A percentile compares a stretch with the other conserved stretches of the same genome.
These are phyloP conservation scores for Melanotaenia parkinsoni DNA, from an alignment of 2,797 vertebrate genomes.

Conservation along the genomic window DNA sequence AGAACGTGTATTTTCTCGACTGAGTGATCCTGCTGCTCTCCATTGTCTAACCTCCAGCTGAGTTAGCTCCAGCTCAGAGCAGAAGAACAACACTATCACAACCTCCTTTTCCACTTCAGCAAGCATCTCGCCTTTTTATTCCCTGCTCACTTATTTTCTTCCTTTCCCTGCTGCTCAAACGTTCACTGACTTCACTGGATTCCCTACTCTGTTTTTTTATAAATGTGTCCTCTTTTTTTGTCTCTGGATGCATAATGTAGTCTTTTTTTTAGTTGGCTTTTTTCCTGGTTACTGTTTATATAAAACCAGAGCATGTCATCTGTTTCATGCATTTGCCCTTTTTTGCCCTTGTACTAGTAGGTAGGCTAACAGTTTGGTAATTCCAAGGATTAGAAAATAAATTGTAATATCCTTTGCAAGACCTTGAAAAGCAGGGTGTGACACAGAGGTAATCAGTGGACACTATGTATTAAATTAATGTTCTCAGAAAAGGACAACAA, in stretches of 20 bases:
- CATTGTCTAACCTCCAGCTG: slow-evolving; percentile 48
- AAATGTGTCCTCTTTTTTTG: slow-evolving; percentile 16
- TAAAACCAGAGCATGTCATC: not conserved
- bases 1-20: slow-evolving; percentile 23
- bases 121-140: slow-evolving; percentile 33
- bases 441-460: not conserved
- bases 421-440: not conserved
- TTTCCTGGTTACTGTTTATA: not conserved
- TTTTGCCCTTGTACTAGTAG: not conserved
- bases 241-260: slow-evolving; percentile 29
- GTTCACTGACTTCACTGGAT: slow-evolving; percentile 34
- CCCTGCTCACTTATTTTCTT: slow-evolving; percentile 20
- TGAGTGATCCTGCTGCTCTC: slow-evolving; percentile 18
- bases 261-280: slow-evolving; percentile 45
- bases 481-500: not conserved
- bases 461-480: not conserved
- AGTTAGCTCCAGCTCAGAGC: slow-evolving; percentile 44
- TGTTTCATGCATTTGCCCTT: not conserved
- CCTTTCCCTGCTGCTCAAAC: slow-evolving; percentile 26
- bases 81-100: slow-evolving; percentile 50
- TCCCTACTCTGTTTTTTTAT: slow-evolving; percentile 27
- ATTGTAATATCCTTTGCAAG: not conserved
- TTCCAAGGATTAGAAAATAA: not conserved
- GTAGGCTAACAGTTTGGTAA: not conserved
- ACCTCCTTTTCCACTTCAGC: slow-evolving; percentile 58